Evolutionary conservation across 2,888 invertebrate genomes (phyloP), one percentile per base, ranked within the genome.

Genomic region (Mythimna lalbum): DNA sequence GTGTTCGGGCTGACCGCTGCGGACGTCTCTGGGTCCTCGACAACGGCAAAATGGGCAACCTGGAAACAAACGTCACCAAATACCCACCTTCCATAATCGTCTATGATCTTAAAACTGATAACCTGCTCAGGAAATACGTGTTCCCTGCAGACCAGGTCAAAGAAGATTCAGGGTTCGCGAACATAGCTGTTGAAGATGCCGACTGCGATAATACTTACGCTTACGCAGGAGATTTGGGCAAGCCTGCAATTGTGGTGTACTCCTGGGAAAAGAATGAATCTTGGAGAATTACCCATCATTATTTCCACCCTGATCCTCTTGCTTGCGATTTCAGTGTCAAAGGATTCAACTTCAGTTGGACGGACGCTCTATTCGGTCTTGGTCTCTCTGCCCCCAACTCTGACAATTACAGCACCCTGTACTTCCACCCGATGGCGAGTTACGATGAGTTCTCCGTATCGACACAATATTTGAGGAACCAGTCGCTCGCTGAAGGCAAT

Each of bases 1-100:
- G 98, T 10, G 94, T 98, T 2, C 96, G 97, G 0, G 98, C 97
- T 1, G 98, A 98, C 90, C 96, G 96, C 62, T 98, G 98, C 89
- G 97, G 97, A 19, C 96, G 98, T 0, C 96, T 98, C 0, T 98
- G 98, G 98, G 97, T 98, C 14, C 89, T 98, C 57, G 98, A 98
- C 88, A 97, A 97, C 2, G 98, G 98, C 0, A 96, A 97, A 52
- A 95, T 97, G 0, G 97, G 97, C 71, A 96, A 97, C 59, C 88
- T 97, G 4, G 96, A 92, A 59, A 84, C 81, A 82, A 96, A 89
- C 90, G 95, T 92, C 57, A 96, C 93, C 0, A 96, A 95, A 88
- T 96, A 96, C 23, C 96, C 97, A 1, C 96, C 98, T 0, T 96
- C 97, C 33, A 92, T 98, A 33, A 94, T 98, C 33, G 94, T 98